Base-by-base conservation (phyloP, 2,113 vertebrate species). In the Zosterops hypoxanthus region DNA sequence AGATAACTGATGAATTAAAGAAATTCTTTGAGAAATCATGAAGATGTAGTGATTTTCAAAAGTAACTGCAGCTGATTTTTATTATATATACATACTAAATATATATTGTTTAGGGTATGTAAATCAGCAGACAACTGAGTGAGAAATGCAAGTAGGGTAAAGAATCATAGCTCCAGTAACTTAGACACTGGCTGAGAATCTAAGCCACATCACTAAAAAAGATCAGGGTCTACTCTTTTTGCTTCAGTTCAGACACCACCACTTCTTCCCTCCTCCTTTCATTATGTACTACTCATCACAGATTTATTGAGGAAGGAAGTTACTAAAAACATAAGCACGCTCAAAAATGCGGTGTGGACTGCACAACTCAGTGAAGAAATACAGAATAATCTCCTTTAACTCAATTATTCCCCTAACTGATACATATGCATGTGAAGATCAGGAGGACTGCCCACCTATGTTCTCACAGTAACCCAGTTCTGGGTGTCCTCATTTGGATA, bases 1-100 rank as follows among this genome's bases (percentile, higher is more conserved):
- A 83, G 98, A 98, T 84, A 98, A 98, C 99, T 99, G 94, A 86
- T 23, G 34, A 90, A 96, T 97, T 94, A 84, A 95, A 98, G 71
- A 94, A 50, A 60, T 36, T n/a, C n/a, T 75, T 31, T 87, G 11
- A 95, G 49, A 83, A 91, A 91, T 72, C 64, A 77, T 41, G n/a
- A 89, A 73, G 22, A 64, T 23, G 18, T 21, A 63, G 12, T n/a
- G 26, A 80, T 85, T 78, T 86, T 69, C 9, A 90, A 85, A 85
- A 88, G 33, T 18, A 85, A 34, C 14, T 44, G 17, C 36, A 78
- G 12, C 36, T 80, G 26, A 78, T 79, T 49, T 93, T 55, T 61
- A 55, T 34, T 31, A 47, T 31, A 60, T 29, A 76, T 31, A 55
- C 17, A 53, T 15, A 55, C 18, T 47, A 76, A 39, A 80, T 34